phyloP scores from a whole-genome alignment of 2,888 invertebrate genomes.

The Nomada hirtipes region DNA sequence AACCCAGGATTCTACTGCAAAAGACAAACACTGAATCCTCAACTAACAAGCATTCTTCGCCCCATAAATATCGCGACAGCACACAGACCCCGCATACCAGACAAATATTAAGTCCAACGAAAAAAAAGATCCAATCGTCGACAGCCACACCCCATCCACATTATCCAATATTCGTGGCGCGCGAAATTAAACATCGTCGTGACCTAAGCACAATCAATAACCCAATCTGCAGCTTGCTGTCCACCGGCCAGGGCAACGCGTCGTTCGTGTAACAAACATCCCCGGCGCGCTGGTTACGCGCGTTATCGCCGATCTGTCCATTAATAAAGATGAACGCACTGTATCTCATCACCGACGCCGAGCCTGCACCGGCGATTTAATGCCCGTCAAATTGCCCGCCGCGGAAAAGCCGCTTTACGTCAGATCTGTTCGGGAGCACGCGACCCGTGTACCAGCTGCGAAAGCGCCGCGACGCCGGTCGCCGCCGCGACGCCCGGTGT shows the following conservation, averaged over 20 bases:
- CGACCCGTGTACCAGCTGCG: not conserved
- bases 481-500: constrained; percentile 24
- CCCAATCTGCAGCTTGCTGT: constrained; percentile 16
- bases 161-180: too few relatives aligned
- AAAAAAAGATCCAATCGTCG: too few relatives aligned
- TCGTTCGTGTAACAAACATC: constrained; percentile 35
- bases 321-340: constrained; percentile 55
- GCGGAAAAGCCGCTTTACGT: constrained; percentile 65
- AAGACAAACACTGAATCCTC: too few relatives aligned
- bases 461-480: not conserved
- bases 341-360: constrained; percentile 35
- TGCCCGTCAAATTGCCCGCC: constrained; percentile 48
- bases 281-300: constrained; percentile 24
- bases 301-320: constrained; percentile 52
- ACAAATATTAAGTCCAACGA: too few relatives aligned
- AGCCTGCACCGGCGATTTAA: constrained; percentile 52
- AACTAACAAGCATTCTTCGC: too few relatives aligned
- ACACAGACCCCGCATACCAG: too few relatives aligned
- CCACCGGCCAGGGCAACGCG: constrained; percentile 16
- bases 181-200: too few relatives aligned
- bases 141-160: too few relatives aligned
- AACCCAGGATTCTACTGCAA: too few relatives aligned
- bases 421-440: constrained; percentile 43
- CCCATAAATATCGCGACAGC: too few relatives aligned
- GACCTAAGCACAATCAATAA: constrained; percentile 34